A percentile compares a stretch with the other conserved stretches of the same genome.
These are phyloP conservation scores for Lycopodina hypogea DNA, from an alignment of 37 sponge, comb jelly and placozoan genomes.

Conservation along the genomic window DNA sequence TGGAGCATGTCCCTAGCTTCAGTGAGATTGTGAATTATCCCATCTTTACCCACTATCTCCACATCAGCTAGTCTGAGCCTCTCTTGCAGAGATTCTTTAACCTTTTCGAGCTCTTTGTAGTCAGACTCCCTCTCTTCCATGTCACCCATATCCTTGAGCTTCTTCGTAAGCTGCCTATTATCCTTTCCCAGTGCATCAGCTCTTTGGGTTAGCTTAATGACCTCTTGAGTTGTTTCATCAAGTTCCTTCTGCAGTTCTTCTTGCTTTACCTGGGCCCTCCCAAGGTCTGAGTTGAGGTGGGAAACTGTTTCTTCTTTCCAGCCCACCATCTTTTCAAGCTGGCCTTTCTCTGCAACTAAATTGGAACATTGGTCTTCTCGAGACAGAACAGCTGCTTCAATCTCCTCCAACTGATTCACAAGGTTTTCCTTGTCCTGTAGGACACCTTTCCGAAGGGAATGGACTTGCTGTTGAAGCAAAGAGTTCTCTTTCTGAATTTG, in stretches of 20 bases:
- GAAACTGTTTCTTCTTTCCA: constrained; percentile 29
- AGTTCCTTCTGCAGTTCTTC: constrained; percentile 24
- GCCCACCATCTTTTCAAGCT: constrained; percentile 37
- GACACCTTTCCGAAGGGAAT: constrained; percentile 56
- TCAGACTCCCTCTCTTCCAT: constrained; percentile 15
- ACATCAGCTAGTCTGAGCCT: constrained; percentile 18
- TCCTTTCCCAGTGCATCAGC: constrained; percentile 21
- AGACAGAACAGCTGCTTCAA: constrained; percentile 68
- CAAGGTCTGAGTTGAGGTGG: constrained; percentile 32
- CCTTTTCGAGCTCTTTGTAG: constrained; percentile 30
- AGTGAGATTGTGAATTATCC: constrained; percentile 25
- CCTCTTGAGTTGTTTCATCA: constrained; percentile 14
- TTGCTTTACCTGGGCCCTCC: background rate
- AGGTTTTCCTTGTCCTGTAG: constrained; percentile 67
- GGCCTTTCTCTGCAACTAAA: constrained; percentile 37
- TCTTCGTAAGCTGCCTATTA: background rate
- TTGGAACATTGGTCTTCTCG: constrained; percentile 41
- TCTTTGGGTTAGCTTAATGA: background rate
- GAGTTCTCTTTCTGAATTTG: constrained; percentile 56
- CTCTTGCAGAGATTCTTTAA: constrained; percentile 35
- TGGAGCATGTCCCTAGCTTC: constrained; percentile 46
- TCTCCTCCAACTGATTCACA: constrained; percentile 67
- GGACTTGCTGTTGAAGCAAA: constrained; percentile 45
- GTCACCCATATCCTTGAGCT: constrained; percentile 3
- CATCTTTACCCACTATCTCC: constrained; percentile 42